Evolutionary conservation across 2,113 vertebrate genomes (phyloP), one percentile per base, ranked within the genome.

Genomic region (Coptodon bakossiorum): DNA sequence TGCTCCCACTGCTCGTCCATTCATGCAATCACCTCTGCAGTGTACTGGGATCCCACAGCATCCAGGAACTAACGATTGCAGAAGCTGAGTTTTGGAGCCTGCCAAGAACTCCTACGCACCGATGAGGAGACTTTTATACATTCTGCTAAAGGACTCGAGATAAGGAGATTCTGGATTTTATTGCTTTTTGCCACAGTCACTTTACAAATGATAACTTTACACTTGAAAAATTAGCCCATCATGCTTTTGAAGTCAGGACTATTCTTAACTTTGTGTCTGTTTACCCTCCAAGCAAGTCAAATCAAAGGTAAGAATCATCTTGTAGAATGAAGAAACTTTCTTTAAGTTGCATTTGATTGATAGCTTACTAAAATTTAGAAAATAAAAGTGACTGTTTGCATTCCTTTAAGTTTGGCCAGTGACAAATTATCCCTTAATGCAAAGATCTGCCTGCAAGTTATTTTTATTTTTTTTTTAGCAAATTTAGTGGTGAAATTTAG

Each of bases 231-330:
- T 76, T 91, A 90, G 89, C 95, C 94, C 96, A 97, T 88, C 95
- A 98, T 98, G 98, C 93, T 96, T 96, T 95, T 96, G 93, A 97
- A 97, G 96, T 96, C 68, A 81, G 97, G 96, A 97, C 93, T 97
- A 82, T 93, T 96, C 94, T 83, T 98, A 92, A 86, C 97, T 86
- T 91, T 98, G 94, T 95, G 97, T 94, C 96, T 98, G 90, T 95
- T 98, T 94, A 96, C 95, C 88, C 96, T 98, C 66, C 97, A 98
- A 94, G 95, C 96, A 95, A 97, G 96, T 93, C 96, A 93, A 96
- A 97, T 90, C 90, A 97, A 96, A 98, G 98, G 98, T 99, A 97
- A 97, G 97, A 93, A 48, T 36, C 84, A n/a, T 78, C 9, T 78
- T 76, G 22, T 24, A 40, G 22, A 38, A 68, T 13, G 13, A 43